phyloP scores from a whole-genome alignment of 2,113 vertebrate genomes.

The Mesitornis unicolor region DNA sequence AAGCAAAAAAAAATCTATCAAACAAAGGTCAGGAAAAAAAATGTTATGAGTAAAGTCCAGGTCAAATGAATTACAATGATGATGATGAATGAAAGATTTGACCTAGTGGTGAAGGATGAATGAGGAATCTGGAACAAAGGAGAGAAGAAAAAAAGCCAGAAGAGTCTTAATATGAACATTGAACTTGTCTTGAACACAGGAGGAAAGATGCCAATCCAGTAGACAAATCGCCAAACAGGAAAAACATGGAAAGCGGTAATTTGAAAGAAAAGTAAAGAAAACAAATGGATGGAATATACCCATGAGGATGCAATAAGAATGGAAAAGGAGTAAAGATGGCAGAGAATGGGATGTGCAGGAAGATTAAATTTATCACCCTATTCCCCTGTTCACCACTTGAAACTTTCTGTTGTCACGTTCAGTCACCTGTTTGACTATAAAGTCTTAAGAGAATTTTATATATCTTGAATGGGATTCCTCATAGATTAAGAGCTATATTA shows the following conservation, averaged over 20 bases:
- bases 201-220: neutral
- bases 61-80: neutral
- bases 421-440: neutral
- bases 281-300: neutral
- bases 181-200: neutral
- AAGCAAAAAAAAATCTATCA: constrained; percentile 24
- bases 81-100: neutral
- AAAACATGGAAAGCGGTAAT: neutral
- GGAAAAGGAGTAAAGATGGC: neutral
- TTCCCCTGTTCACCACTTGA: neutral
- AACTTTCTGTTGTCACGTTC: neutral
- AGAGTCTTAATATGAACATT: neutral
- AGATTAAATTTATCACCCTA: neutral
- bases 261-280: neutral
- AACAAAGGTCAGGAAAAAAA: neutral
- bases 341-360: neutral
- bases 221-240: neutral
- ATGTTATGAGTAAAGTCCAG: neutral
- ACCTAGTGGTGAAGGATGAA: neutral
- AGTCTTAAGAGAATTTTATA: neutral
- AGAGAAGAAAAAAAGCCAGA: neutral
- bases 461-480: neutral
- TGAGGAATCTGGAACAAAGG: neutral
- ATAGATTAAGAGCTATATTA: neutral
- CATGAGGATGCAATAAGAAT: neutral